Evolutionary conservation across 2,888 invertebrate species (phyloP), one percentile per base, ranked within the genome.

Genomic region (Andrena haemorrhoa): DNA sequence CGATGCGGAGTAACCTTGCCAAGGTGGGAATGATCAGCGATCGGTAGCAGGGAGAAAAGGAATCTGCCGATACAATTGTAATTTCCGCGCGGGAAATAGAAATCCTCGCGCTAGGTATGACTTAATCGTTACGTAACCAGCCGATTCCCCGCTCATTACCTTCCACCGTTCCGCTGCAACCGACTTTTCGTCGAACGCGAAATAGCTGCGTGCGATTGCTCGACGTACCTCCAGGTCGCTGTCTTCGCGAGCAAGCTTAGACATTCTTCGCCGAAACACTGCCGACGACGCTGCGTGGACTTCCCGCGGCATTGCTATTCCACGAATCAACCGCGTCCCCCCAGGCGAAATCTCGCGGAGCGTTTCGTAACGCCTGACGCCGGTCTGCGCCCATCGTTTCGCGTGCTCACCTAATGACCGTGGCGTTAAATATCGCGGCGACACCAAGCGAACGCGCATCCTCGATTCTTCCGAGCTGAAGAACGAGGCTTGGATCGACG

Each of bases 61-160:
- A 35, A 31, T 41, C 51, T 8, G 20, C 2, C 26, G 64, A 58
- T 79, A 58, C 49, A 23, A 23, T 31, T 2, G n/a, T 16, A 47
- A 63, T 76, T 58, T 47, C 65, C 23, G 49, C 29, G 69, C 26
- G 68, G 53, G n/a, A 58, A 70, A 58, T 49, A 26, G 58, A 26
- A 33, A 49, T 69, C 26, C 47, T 20, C 53, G 16, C 4, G 64
- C 16, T 6, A 49, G 26, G 33, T 47, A 49, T 69, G 69, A 79
- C 33, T 79, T 31, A 60, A 79, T 79, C 70, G 49, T 79, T 79
- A 56, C 41, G 70, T 20, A 79, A 79, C 23, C 2, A 4, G 0
- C 31, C 23, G 4, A 10, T 10, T 56, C 26, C 23, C 3, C 23
- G 56, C 26, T 56, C 2, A 8, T 20, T 20, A 10, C 23, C 20